Evolutionary conservation across 2,888 invertebrate species (phyloP).

Genomic region (Rotaria macrura): DNA sequence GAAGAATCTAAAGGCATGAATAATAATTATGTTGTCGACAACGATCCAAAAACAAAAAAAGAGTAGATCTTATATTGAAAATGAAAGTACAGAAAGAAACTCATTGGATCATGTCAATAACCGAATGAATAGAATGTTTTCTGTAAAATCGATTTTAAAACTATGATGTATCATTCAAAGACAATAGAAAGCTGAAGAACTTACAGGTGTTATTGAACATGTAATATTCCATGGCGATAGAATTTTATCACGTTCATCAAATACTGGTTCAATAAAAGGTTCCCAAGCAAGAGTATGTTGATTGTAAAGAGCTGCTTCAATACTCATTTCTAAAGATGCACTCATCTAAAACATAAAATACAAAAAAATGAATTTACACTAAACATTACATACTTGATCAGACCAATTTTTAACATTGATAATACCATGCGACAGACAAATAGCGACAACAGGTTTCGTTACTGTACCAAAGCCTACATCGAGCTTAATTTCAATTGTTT

Average conservation of each 20-base stretch:
- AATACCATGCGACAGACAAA: constrained; percentile 56
- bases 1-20: not conserved
- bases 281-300: constrained; percentile 85
- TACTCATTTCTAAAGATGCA: constrained; percentile 39
- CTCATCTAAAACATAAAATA: constrained; percentile 14
- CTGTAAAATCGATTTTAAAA: too few species aligned
- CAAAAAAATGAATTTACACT: too few species aligned
- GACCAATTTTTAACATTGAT: constrained; percentile 37
- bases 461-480: not conserved
- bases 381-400: not conserved
- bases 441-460: constrained; percentile 39
- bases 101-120: too few species aligned
- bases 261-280: constrained; percentile 73
- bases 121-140: too few species aligned
- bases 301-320: constrained; percentile 88
- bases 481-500: not conserved
- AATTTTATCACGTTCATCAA: not conserved
- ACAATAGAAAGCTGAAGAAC: not conserved
- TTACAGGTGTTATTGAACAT: not conserved
- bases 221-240: not conserved
- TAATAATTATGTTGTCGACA: too few species aligned
- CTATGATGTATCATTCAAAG: too few species aligned
- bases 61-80: too few species aligned
- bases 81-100: too few species aligned
- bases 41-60: too few species aligned